Evolutionary conservation across 2,113 vertebrate species (phyloP).

Genomic region (Notiomystis cincta): DNA sequence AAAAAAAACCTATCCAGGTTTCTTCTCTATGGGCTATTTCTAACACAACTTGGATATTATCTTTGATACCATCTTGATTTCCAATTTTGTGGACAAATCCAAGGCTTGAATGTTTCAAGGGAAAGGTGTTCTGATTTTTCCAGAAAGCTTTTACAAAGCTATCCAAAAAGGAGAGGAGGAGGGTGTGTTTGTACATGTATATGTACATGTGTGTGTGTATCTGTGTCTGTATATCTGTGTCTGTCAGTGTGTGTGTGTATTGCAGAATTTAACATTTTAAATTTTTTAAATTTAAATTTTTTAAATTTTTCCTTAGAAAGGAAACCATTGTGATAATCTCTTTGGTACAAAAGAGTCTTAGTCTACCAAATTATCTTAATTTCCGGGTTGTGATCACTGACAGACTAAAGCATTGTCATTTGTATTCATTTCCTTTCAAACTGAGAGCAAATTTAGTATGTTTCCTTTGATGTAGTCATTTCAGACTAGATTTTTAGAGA

Average conservation of each 20-base stretch:
- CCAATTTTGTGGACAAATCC: neutral
- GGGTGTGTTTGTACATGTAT: fast-evolving
- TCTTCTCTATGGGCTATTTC: neutral
- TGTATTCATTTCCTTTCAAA: neutral
- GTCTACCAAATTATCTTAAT: neutral
- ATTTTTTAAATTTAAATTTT: too few species aligned
- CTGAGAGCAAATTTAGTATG: neutral
- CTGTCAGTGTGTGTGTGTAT: neutral
- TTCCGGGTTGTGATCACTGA: neutral
- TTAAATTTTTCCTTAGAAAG: neutral
- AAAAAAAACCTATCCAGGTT: neutral
- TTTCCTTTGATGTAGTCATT: slow-evolving; percentile 1
- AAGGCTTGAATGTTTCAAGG: neutral
- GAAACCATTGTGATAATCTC: neutral
- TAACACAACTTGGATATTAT: neutral
- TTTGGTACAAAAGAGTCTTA: neutral
- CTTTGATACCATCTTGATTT: neutral
- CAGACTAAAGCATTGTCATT: neutral
- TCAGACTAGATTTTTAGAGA: neutral
- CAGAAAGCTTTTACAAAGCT: neutral
- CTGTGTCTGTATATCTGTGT: neutral
- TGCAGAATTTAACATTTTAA: neutral
- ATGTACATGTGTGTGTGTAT: neutral
- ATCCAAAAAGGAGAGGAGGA: neutral
- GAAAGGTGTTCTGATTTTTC: neutral